Evolutionary conservation across 2,797 vertebrate genomes (phyloP), one percentile per base, ranked within the genome.

Genomic region (Choloepus didactylus): DNA sequence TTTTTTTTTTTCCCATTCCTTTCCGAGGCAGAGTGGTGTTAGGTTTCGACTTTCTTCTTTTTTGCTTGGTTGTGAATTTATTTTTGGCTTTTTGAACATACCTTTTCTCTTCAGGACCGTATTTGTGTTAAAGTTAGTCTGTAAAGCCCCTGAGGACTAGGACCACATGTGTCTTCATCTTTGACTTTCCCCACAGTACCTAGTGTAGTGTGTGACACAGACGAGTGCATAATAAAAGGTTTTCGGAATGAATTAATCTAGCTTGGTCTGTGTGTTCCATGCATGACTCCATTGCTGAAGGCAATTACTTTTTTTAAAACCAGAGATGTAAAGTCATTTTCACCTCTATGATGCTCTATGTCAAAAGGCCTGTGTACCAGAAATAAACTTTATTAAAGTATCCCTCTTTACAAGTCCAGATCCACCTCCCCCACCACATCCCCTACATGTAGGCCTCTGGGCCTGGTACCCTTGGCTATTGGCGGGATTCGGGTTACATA

Each of bases 261-360:
- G 46, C 12, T n/a, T 77, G 19, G 70, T 90, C 25, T 46, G 3
- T 70, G 19, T 49, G 6, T 85, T 41, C 93, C 25, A 0, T 35
- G 1, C 12, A 64, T 79, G 19, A 18, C 44, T 89, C 54, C 15
- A 12, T 44, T 69, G 15, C 62, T 56, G 44, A 81, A 91, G 59
- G 29, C 19, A 64, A 41, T 85, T 23, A 27, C 35, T 79, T 91
- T 49, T 60, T 87, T 60, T n/a, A 85, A 95, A 94, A 54, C 3
- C 29, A 67, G 41, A 1, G 4, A 67, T 76, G 64, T 62, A 54
- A 64, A 0, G 0, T 0, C 4, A 54, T 23, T 9, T 75, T 72
- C 12, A 79, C 70, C 77, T 93, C 60, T 64, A 9, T 85, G 54
- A 69, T 29, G 81, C 41, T 76, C 62, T 64, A 25, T 66, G 51